Base-by-base conservation (phyloP, 1,140 invertebrate genomes). In the Drosophila tsacasi region DNA sequence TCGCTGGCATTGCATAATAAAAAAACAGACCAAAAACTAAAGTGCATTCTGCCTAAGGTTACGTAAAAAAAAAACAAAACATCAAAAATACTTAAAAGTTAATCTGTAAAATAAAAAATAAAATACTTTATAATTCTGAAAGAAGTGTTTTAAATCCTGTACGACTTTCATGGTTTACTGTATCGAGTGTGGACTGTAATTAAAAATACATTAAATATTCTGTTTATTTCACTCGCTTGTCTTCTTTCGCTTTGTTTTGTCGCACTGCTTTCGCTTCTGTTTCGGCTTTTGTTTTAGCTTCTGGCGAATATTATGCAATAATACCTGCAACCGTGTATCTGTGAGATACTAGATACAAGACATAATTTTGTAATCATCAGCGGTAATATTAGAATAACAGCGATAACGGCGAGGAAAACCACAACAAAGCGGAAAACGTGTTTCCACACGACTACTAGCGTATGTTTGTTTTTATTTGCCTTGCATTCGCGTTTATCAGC, bases 281-380 rank as follows among this genome's bases (percentile, higher is more conserved):
- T 55, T 17, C 12, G 7, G 17, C n/a, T 58, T 57, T 21, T 57
- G 35, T 39, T 21, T 55, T 19, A n/a, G 27, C 60, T 21, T 40
- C 64, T 63, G n/a, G 25, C 19, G 15, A 65, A 71, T 71, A 87
- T 87, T 87, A 87, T 87, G 84, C 81, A 89, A 87, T 84, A 21
- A 35, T n/a, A n/a, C 61, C 13, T 68, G 74, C 76, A 52, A 40
- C 42, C 15, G 58, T 49, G 59, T 64, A 79, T 72, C 52, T 67
- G 44, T 58, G 32, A 74, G 79, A 77, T 77, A 65, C 54, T 25
- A 54, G 13, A 54, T 21, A 54, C 27, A 32, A 54, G 50, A 13
- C 50, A 35, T 19, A 39, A 54, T 69, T 81, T 67, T 67, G 63
- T 76, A 44, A 76, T 76, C 47, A 21, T 57, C 46, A 17, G 30